Evolutionary conservation across 2,888 invertebrate genomes (phyloP).

Genomic region (Octodonta nipae): DNA sequence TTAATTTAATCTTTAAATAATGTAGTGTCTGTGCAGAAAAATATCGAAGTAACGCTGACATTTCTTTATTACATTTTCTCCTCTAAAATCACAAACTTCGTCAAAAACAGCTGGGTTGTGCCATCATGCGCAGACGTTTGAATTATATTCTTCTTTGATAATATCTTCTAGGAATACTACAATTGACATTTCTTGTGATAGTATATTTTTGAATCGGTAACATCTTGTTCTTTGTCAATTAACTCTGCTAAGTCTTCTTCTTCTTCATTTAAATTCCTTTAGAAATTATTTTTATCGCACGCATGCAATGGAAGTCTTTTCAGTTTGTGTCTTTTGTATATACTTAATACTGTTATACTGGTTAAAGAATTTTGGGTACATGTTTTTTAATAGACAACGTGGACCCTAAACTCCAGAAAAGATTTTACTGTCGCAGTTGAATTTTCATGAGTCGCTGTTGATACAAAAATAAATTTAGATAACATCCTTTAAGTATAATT

Average conservation of each 20-base stretch:
- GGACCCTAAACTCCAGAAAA: too few species aligned
- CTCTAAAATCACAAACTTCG: slow-evolving; percentile 15
- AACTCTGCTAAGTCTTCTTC: slow-evolving; percentile 14
- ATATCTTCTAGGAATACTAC: slow-evolving; percentile 13
- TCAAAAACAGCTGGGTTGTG: slow-evolving; percentile 18
- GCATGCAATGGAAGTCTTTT: slow-evolving; percentile 7
- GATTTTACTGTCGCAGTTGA: too few species aligned
- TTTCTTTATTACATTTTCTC: slow-evolving; percentile 19
- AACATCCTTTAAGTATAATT: too few species aligned
- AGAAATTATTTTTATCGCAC: slow-evolving; percentile 9
- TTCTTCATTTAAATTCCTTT: slow-evolving; percentile 8
- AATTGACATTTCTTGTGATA: slow-evolving; percentile 15
- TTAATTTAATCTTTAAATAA: slow-evolving; percentile 14
- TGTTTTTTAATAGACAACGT: too few species aligned
- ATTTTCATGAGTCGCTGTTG: too few species aligned
- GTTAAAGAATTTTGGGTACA: too few species aligned
- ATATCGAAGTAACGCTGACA: slow-evolving; percentile 18
- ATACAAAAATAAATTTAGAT: too few species aligned
- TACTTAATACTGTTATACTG: too few species aligned
- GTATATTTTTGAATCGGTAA: slow-evolving; percentile 12
- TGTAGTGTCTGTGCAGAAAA: slow-evolving; percentile 18
- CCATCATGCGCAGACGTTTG: slow-evolving; percentile 18
- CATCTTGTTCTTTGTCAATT: slow-evolving; percentile 13
- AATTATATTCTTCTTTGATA: slow-evolving; percentile 11
- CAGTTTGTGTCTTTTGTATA: too few species aligned